Conservation (phyloP, 2,113 vertebrate genomes). For the Indicator indicator region DNA sequence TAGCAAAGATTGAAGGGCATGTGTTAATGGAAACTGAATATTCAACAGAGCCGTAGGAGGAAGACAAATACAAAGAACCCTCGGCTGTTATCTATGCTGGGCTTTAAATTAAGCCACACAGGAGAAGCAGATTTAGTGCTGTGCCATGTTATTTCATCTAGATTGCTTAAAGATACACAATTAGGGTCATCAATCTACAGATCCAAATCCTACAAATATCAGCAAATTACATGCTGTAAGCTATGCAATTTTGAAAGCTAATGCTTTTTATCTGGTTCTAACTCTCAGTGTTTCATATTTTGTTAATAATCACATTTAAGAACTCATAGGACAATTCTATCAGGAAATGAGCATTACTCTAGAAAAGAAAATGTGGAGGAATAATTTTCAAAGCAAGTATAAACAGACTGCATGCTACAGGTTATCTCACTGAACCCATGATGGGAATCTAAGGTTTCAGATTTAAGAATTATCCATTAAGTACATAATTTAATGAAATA, state of each 20-base stretch:
- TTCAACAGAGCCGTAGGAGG: background rate
- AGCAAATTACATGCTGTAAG: conserved; percentile 20
- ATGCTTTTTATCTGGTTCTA: conserved; percentile 24
- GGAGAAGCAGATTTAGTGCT: conserved; percentile 16
- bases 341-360: background rate
- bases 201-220: conserved; percentile 40
- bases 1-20: background rate
- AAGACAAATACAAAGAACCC: conserved; percentile 7
- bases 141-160: background rate
- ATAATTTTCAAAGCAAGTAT: background rate
- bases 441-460: background rate
- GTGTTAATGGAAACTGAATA: conserved; percentile 1
- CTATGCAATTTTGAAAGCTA: conserved; percentile 15
- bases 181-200: conserved; percentile 16
- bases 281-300: background rate
- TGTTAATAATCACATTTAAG: background rate
- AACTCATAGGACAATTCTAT: background rate
- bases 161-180: background rate
- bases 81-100: background rate
- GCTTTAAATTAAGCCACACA: conserved; percentile 34
- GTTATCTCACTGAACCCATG: background rate
- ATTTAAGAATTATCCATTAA: background rate
- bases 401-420: background rate
- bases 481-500: background rate
- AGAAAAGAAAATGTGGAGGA: background rate